A percentile compares a stretch with the other conserved stretches of the same genome.
phyloP scores from a whole-genome alignment of 2,888 invertebrate species.

The Dryobota labecula region DNA sequence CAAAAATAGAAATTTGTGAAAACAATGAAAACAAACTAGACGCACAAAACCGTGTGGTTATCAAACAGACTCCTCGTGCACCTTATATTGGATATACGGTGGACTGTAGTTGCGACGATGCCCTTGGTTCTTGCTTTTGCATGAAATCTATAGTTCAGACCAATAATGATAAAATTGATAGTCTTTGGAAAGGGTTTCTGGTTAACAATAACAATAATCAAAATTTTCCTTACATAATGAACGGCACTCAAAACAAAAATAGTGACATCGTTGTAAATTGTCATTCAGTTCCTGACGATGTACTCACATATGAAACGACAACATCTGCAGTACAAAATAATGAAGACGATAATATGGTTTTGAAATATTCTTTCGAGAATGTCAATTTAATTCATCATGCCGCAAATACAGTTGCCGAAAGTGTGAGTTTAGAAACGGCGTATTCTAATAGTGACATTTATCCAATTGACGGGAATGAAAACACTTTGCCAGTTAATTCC shows the following conservation, averaged over 20 bases:
- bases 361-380: slow-evolving; percentile 69
- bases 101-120: slow-evolving; percentile 76
- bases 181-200: slow-evolving; percentile 72
- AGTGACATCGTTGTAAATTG: slow-evolving; percentile 21
- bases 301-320: neutral
- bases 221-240: slow-evolving; percentile 78
- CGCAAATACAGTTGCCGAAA: slow-evolving; percentile 68
- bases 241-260: slow-evolving; percentile 58
- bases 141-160: slow-evolving; percentile 73
- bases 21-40: slow-evolving; percentile 1
- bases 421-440: slow-evolving; percentile 57
- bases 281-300: neutral
- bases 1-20: slow-evolving; percentile 11
- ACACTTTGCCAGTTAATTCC: slow-evolving; percentile 53
- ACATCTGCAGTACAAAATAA: slow-evolving; percentile 24
- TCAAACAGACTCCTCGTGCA: neutral
- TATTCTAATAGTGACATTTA: slow-evolving; percentile 60
- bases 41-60: neutral
- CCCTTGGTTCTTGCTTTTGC: slow-evolving; percentile 76
- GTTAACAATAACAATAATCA: slow-evolving; percentile 46
- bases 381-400: slow-evolving; percentile 57
- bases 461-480: slow-evolving; percentile 67
- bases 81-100: slow-evolving; percentile 80
- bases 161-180: slow-evolving; percentile 69
- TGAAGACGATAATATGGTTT: slow-evolving; percentile 67